Evolutionary conservation across 2,113 vertebrate species (phyloP), one percentile per base, ranked within the genome.

Genomic region (Pelusios castaneus): DNA sequence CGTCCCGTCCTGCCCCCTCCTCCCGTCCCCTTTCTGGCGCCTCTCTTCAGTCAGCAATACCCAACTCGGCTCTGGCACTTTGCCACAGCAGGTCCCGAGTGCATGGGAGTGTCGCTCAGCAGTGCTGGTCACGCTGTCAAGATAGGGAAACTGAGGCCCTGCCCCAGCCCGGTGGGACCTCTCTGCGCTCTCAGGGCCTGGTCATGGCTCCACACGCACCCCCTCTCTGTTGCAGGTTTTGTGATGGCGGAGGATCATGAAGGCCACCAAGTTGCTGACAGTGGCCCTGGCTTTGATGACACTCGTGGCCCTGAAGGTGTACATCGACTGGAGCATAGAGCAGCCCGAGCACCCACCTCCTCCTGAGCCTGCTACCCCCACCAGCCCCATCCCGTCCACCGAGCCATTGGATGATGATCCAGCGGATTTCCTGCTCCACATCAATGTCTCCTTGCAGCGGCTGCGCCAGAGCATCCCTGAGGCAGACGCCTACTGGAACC

Each of bases 401-500:
- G 45, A 54, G 54, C 47, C 54, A 17, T 41, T 31, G 7, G 8
- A 19, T 2, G 73, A 84, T 1, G n/a, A 67, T 11, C 19, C 52
- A 6, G 67, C 24, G 6, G 31, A 4, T 27, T 47, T 1, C 8
- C 38, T 16, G 29, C 67, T 75, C 29, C 87, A 54, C 17, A 54
- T 87, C 25, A 83, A 92, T 31, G 10, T 73, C 4, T 92, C 96
- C 11, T 16, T 91, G 13, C 87, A 88, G 14, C 94, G 90, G 10
- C 92, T 98, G 58, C 95, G 94, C 34, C 95, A 95, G 73, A 58
- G 43, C 4, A 77, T 95, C 24, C 89, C 94, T 0, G 83, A 67
- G 41, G 82, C 95, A 2, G 93, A n/a, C 0, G 97, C 98, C 6
- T 99, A 97, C 95, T 99, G 99, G 98, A 99, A 99, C 92, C 97